Conservation (phyloP, 2,113 vertebrate species). For the Cygnus atratus region DNA sequence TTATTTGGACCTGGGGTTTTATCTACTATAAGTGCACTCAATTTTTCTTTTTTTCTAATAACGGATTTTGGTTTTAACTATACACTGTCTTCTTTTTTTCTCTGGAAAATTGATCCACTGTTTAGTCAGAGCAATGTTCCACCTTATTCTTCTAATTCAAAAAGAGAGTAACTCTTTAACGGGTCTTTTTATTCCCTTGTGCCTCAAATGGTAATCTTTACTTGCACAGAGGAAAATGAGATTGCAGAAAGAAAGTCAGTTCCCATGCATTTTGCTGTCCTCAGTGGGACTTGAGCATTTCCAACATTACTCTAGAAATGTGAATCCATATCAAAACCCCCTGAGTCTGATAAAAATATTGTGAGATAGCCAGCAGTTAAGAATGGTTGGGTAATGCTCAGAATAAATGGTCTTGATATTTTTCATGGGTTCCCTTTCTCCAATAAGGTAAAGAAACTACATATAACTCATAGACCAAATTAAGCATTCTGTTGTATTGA, state of each 20-base stretch:
- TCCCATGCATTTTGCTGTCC: conserved; percentile 5
- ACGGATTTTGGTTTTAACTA: not conserved
- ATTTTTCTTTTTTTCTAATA: not conserved
- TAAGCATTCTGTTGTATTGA: not conserved
- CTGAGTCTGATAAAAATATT: conserved; percentile 12
- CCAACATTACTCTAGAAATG: not conserved
- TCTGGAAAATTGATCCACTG: conserved; percentile 47
- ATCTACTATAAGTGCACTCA: not conserved
- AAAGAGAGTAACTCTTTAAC: conserved; percentile 44
- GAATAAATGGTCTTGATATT: not conserved
- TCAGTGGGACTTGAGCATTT: not conserved
- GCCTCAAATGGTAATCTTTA: conserved; percentile 22
- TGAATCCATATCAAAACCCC: not conserved
- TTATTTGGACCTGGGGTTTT: not conserved
- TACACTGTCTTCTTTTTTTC: conserved; percentile 1
- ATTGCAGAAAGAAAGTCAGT: conserved; percentile 42
- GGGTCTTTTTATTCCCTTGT: conserved; percentile 17
- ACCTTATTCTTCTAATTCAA: not conserved
- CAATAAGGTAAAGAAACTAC: not conserved
- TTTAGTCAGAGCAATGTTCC: not conserved
- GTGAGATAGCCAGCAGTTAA: not conserved
- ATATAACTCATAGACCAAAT: not conserved
- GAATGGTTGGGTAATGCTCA: not conserved
- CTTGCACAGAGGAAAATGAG: conserved; percentile 39
- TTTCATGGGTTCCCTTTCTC: not conserved